Conservation (phyloP, 2,797 vertebrate genomes). For the Arnoldichthys spilopterus region DNA sequence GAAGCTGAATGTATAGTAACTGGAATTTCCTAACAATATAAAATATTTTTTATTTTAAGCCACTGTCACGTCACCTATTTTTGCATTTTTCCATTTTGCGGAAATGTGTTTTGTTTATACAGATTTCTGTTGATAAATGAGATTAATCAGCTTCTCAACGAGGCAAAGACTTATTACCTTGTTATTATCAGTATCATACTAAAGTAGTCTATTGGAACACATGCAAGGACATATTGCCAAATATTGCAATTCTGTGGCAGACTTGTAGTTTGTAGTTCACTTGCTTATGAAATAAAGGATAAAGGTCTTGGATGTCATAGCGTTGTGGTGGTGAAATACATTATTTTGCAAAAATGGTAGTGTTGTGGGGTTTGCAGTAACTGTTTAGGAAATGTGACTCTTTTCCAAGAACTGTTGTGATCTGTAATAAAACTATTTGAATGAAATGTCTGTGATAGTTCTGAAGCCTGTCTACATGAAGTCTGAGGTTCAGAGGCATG, state of each 20-base stretch:
- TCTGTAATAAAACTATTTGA: not conserved
- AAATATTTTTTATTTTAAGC: too few relatives aligned
- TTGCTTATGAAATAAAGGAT: conserved; percentile 8
- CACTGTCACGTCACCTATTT: too few relatives aligned
- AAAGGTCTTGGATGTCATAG: conserved; percentile 12
- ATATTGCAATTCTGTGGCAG: not conserved
- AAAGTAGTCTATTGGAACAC: not conserved
- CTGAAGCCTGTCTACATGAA: not conserved
- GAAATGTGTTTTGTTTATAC: not conserved
- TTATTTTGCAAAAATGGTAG: not conserved
- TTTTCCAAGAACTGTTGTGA: not conserved
- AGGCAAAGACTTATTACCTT: not conserved
- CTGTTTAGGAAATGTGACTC: conserved; percentile 26
- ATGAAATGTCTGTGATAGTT: not conserved
- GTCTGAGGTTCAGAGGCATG: not conserved
- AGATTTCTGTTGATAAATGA: not conserved
- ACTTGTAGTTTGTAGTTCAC: not conserved
- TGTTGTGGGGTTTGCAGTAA: conserved; percentile 18
- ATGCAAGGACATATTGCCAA: not conserved
- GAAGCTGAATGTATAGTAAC: not conserved
- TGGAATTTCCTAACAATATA: too few relatives aligned
- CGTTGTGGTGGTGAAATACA: not conserved
- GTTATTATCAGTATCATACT: too few relatives aligned
- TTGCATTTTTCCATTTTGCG: not conserved
- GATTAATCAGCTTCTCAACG: not conserved